A percentile compares a stretch with the other conserved stretches of the same genome.
Evolutionary conservation across 1,140 invertebrate species (phyloP).

Genomic region (Drosophila tsacasi): DNA sequence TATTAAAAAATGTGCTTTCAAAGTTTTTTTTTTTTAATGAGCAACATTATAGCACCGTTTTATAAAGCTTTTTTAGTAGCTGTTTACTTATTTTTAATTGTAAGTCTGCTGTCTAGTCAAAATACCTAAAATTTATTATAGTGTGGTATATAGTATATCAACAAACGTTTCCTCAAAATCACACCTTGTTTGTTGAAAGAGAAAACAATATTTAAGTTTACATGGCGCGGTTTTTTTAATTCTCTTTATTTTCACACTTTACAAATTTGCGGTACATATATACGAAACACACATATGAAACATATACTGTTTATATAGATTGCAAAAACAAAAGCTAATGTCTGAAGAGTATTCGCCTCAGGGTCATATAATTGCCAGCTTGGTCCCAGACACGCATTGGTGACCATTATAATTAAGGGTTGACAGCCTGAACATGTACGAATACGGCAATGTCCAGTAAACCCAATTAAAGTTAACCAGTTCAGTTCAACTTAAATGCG

Average conservation of each 20-base stretch:
- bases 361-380: slow-evolving; percentile 5
- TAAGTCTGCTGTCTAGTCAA: neutral
- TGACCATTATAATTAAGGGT: slow-evolving; percentile 35
- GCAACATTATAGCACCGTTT: no score
- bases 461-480: slow-evolving; percentile 30
- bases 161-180: neutral
- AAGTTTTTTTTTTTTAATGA: no score
- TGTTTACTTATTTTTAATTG: neutral
- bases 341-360: slow-evolving; percentile 5
- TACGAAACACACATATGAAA: neutral
- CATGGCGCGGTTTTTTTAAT: neutral
- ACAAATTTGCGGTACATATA: neutral
- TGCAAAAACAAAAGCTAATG: slow-evolving; percentile 13
- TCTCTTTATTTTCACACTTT: slow-evolving; percentile 6
- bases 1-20: slow-evolving; percentile 1
- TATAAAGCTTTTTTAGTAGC: no score
- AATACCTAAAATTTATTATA: neutral
- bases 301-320: neutral
- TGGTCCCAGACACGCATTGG: slow-evolving; percentile 38
- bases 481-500: slow-evolving; percentile 1
- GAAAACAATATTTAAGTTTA: slow-evolving; percentile 7
- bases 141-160: neutral
- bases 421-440: neutral
- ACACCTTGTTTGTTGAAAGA: slow-evolving; percentile 4
- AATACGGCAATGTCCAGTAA: slow-evolving; percentile 18